Conservation (phyloP, 2,888 invertebrate genomes). For the Chydorus sphaericus region DNA sequence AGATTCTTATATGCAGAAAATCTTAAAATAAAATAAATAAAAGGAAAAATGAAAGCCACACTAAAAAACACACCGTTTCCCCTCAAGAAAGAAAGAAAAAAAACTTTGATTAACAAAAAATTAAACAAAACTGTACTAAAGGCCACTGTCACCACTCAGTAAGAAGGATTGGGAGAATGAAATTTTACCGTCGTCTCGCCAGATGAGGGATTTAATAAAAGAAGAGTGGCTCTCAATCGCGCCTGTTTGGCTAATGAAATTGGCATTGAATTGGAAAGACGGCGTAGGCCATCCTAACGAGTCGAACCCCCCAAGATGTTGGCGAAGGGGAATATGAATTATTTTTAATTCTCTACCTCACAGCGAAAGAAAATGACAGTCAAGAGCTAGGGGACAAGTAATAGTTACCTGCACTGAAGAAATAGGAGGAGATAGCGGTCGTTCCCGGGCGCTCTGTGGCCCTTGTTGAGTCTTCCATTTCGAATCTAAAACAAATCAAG, state of each 20-base stretch:
- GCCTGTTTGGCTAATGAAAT: neutral
- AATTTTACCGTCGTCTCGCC: neutral
- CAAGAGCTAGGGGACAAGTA: neutral
- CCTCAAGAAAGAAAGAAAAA: no score
- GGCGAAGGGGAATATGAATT: neutral
- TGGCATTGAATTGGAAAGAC: neutral
- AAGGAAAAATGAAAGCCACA: no score
- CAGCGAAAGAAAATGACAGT: neutral
- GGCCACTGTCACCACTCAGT: no score
- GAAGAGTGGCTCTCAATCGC: conserved; percentile 1
- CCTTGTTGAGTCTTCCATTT: neutral
- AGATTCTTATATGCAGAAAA: no score
- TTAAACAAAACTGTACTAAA: no score
- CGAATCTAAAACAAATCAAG: neutral
- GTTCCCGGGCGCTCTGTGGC: neutral
- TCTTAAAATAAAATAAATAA: no score
- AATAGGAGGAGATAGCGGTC: neutral
- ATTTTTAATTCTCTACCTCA: neutral
- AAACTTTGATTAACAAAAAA: no score
- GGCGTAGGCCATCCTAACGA: neutral
- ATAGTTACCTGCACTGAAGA: neutral
- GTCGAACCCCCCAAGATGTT: neutral
- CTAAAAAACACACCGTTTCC: no score
- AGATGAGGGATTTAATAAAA: neutral
- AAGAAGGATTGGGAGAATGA: no score